Evolutionary conservation across 2,113 vertebrate genomes (phyloP).

Genomic region (Bufo gargarizans): DNA sequence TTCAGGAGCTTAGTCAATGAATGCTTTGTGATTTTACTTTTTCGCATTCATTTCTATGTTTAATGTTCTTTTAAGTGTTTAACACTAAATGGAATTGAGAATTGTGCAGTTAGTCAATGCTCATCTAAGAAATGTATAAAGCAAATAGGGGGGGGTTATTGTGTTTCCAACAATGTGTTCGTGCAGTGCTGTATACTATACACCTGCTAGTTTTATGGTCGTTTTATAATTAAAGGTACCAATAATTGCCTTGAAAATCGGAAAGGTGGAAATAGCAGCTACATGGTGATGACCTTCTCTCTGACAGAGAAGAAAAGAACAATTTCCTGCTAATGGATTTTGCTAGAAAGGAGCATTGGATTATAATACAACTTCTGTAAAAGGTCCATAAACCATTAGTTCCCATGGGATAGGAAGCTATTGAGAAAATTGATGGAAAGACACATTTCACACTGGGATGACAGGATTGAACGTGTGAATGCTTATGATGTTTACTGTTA

Average conservation of each 20-base stretch:
- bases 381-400: constrained; percentile 7
- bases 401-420: too few species aligned
- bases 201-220: background rate
- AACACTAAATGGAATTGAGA: background rate
- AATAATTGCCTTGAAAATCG: background rate
- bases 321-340: constrained; percentile 3
- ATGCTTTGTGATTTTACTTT: background rate
- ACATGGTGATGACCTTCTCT: background rate
- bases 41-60: background rate
- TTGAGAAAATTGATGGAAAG: background rate
- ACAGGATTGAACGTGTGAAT: background rate
- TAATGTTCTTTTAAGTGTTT: constrained; percentile 4
- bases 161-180: background rate
- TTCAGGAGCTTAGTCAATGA: background rate
- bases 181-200: background rate
- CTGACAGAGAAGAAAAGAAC: constrained; percentile 7
- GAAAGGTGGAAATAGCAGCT: background rate
- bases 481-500: background rate
- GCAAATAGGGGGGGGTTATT: background rate
- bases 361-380: background rate
- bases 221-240: constrained; percentile 6
- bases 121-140: background rate
- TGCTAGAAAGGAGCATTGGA: background rate
- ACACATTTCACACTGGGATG: background rate
- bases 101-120: background rate